Percentiles rank a stretch among this genome's conserved stretches.
These are phyloP conservation scores for Peromyscus eremicus DNA, from an alignment of 2,797 vertebrate species.

Conservation along the genomic window DNA sequence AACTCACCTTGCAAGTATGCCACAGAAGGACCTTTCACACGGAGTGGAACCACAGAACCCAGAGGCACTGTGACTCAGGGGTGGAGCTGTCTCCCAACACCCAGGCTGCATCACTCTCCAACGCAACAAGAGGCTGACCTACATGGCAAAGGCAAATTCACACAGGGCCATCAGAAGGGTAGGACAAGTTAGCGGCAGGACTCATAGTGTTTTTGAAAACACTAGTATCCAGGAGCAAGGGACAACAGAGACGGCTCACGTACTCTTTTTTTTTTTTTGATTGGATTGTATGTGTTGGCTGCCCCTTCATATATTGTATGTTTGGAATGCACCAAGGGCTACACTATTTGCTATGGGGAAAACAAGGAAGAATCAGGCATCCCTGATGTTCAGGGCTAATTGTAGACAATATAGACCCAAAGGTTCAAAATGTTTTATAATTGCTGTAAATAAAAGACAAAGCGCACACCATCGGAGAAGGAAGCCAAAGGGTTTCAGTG, in stretches of 20 bases:
- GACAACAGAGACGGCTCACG: not conserved
- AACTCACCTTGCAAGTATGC: conserved; percentile 76
- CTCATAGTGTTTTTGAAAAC: conserved; percentile 18
- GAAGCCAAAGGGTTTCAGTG: not conserved
- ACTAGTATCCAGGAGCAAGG: conserved; percentile 17
- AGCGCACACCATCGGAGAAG: not conserved
- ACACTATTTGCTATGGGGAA: conserved; percentile 8
- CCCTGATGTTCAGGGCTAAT: not conserved
- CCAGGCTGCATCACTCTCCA: conserved; percentile 36
- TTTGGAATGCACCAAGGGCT: not conserved
- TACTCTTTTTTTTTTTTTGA: not conserved
- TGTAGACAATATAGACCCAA: not conserved
- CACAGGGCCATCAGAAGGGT: not conserved
- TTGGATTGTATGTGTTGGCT: not conserved
- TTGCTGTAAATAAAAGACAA: not conserved
- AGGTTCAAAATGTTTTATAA: conserved; percentile 21
- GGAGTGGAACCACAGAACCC: conserved; percentile 57
- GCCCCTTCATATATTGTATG: not conserved
- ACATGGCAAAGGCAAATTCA: conserved; percentile 50
- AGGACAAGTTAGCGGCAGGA: not conserved
- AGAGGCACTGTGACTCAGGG: conserved; percentile 77
- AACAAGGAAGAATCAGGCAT: conserved; percentile 36
- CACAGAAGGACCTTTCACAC: conserved; percentile 70
- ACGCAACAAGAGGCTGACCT: conserved; percentile 36
- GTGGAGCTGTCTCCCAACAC: conserved; percentile 64